These are phyloP conservation scores for Amphiura filiformis DNA, from an alignment of 35 echinoderm and acorn worm species.

Conservation along the genomic window DNA sequence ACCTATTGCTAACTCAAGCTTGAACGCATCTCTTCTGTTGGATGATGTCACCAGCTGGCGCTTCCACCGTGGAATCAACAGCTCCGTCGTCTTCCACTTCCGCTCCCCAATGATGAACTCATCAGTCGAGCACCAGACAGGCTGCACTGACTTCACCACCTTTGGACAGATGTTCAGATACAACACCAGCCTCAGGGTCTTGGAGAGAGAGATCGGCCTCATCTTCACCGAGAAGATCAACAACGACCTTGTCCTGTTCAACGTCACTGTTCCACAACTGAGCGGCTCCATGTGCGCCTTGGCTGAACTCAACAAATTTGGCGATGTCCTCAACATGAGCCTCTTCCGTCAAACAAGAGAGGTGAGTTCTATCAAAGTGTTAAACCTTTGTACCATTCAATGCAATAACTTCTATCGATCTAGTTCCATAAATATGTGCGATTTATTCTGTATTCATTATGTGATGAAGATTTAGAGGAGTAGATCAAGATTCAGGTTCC, in stretches of 20 bases:
- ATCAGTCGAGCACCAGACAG: constrained; percentile 4
- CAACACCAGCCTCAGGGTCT: neutral
- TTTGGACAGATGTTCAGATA: constrained; percentile 20
- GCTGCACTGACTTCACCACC: constrained; percentile 22
- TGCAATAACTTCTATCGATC: neutral
- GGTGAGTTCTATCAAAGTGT: constrained; percentile 57
- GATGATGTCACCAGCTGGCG: neutral
- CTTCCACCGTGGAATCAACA: neutral
- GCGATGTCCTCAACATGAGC: constrained; percentile 67
- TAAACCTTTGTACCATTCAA: neutral
- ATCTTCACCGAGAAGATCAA: constrained; percentile 10
- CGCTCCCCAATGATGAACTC: neutral
- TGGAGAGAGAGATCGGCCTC: neutral
- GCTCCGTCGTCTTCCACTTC: neutral
- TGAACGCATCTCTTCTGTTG: neutral
- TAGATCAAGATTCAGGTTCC: too few species aligned
- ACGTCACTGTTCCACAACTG: neutral
- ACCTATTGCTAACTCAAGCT: constrained; percentile 14
- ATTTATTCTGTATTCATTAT: too few species aligned
- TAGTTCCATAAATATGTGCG: neutral
- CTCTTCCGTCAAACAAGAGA: constrained; percentile 48
- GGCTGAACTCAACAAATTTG: constrained; percentile 66
- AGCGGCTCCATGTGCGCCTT: constrained; percentile 53
- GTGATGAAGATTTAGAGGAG: too few species aligned
- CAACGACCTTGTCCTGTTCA: constrained; percentile 16